phyloP scores from a whole-genome alignment of 1,140 invertebrate genomes.

The Leucophenga varia region DNA sequence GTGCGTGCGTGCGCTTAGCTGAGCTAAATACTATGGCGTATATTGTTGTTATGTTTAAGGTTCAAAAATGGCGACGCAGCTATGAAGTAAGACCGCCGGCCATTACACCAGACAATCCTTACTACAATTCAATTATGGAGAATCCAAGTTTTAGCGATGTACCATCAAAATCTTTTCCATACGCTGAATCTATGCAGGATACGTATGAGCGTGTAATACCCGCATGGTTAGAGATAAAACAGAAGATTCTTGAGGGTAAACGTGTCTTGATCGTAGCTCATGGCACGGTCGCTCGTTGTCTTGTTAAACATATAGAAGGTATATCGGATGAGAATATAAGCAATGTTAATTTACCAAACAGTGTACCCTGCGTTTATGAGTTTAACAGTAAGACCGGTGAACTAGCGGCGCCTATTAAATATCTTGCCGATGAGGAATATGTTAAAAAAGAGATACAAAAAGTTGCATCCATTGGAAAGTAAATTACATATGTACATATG shows the following conservation, averaged over 20 bases:
- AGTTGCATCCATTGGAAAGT: conserved; percentile 45
- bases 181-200: conserved; percentile 69
- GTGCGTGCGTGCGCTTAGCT: neutral
- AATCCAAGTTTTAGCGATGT: conserved; percentile 58
- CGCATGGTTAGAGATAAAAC: conserved; percentile 68
- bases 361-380: conserved; percentile 71
- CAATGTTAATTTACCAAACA: conserved; percentile 72
- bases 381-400: conserved; percentile 62
- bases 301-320: conserved; percentile 70
- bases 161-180: conserved; percentile 61
- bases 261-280: conserved; percentile 69
- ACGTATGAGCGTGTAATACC: conserved; percentile 65
- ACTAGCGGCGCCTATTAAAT: conserved; percentile 62
- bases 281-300: conserved; percentile 69
- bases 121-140: conserved; percentile 61
- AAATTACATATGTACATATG: no score
- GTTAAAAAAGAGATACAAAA: conserved; percentile 66
- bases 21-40: neutral
- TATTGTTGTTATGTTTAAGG: conserved; percentile 32
- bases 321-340: conserved; percentile 67
- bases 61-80: conserved; percentile 68
- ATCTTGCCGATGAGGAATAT: conserved; percentile 67
- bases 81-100: conserved; percentile 68
- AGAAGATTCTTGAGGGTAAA: conserved; percentile 64
- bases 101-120: conserved; percentile 60